Percentiles rank a stretch among this genome's conserved stretches.
Evolutionary conservation across 37 sponge, comb jelly and placozoan genomes (phyloP).

Genomic region (Tethya wilhelma): DNA sequence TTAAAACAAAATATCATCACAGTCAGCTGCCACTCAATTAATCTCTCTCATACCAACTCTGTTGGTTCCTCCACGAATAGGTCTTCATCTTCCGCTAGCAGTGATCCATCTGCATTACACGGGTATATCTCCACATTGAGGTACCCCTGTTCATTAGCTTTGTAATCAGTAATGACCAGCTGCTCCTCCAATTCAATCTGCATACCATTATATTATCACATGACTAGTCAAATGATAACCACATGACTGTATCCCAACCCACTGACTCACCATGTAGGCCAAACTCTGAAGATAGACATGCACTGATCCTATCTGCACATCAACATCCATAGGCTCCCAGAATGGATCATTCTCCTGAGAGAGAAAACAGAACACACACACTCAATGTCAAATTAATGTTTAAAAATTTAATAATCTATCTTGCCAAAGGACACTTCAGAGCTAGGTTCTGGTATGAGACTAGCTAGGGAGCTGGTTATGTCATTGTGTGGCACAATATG

Average conservation of each 20-base stretch:
- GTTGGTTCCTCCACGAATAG: slow-evolving; percentile 65
- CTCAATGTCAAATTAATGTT: too few relatives aligned
- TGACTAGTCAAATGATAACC: too few relatives aligned
- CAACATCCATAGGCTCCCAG: slow-evolving; percentile 30
- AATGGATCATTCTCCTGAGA: slow-evolving; percentile 74
- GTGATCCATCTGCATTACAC: slow-evolving; percentile 27
- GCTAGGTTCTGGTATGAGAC: too few relatives aligned
- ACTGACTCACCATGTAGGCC: slow-evolving; percentile 60
- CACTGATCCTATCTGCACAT: slow-evolving; percentile 64
- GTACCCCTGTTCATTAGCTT: slow-evolving; percentile 64
- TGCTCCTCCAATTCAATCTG: slow-evolving; percentile 76
- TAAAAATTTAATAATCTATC: too few relatives aligned
- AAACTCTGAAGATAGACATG: slow-evolving; percentile 63
- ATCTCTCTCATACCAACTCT: slow-evolving; percentile 49
- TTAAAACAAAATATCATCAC: not conserved
- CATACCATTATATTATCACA: not conserved
- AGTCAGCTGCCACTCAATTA: too few relatives aligned
- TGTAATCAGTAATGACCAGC: slow-evolving; percentile 66
- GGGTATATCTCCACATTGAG: slow-evolving; percentile 49
- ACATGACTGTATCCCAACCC: too few relatives aligned
- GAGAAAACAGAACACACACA: too few relatives aligned
- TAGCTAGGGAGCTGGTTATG: not conserved
- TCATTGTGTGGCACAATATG: not conserved
- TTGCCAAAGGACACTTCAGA: too few relatives aligned
- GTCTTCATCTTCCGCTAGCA: slow-evolving; percentile 50